Conservation (phyloP, 1,140 invertebrate species). For the Drosophila repletoides region DNA sequence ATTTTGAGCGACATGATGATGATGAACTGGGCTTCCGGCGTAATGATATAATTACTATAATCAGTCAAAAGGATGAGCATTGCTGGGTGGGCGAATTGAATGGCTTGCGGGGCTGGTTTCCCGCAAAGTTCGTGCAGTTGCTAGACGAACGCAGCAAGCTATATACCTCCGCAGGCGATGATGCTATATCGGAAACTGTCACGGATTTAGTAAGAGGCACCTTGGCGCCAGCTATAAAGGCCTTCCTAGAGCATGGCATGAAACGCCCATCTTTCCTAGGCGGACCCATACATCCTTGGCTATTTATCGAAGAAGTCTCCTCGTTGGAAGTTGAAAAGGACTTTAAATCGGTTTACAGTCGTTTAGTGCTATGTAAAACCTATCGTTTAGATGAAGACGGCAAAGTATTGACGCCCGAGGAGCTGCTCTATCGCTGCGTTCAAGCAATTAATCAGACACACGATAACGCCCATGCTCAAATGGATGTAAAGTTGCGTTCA, state of each 20-base stretch:
- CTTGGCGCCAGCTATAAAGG: constrained; percentile 96
- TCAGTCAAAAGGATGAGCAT: constrained; percentile 99
- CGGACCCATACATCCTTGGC: constrained; percentile 98
- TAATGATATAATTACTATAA: constrained; percentile 99
- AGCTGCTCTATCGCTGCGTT: constrained; percentile 97
- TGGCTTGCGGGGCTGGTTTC: constrained; percentile 99
- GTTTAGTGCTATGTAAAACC: constrained; percentile 98
- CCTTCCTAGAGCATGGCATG: constrained; percentile 98
- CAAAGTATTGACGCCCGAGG: constrained; percentile 99
- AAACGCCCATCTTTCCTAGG: constrained; percentile 93
- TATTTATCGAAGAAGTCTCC: constrained; percentile 99
- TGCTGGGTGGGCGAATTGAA: constrained; percentile 99
- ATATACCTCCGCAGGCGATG: constrained; percentile 98
- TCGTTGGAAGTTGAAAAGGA: constrained; percentile 98
- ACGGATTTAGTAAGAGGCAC: constrained; percentile 97
- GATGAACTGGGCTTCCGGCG: constrained; percentile 99
- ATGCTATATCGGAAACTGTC: constrained; percentile 96
- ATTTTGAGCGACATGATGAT: constrained; percentile 99
- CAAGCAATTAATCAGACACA: constrained; percentile 97
- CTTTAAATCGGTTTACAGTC: constrained; percentile 98
- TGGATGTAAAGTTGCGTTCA: constrained; percentile 97
- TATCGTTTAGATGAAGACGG: constrained; percentile 99
- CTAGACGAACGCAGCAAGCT: constrained; percentile 98
- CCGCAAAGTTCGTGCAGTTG: constrained; percentile 98
- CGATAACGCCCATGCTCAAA: constrained; percentile 97